Conservation (phyloP, 37 sponge, comb jelly and placozoan genomes). For the Aplysina aerophoba region DNA sequence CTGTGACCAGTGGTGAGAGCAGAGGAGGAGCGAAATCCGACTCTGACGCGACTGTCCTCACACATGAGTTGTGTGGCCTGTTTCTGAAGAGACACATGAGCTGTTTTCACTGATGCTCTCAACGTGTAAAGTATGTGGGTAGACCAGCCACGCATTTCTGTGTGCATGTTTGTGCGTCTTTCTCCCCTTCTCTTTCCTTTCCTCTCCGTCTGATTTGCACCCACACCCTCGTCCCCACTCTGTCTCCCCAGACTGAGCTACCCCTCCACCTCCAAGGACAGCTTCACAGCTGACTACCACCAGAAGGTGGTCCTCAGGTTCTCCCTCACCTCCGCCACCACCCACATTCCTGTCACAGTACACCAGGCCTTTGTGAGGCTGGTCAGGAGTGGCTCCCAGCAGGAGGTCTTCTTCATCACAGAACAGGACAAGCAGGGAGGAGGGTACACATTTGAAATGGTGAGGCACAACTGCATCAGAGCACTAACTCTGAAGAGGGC, state of each 20-base stretch:
- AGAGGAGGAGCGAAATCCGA: not conserved
- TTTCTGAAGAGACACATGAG: not conserved
- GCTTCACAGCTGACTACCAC: constrained; percentile 73
- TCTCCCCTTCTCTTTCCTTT: not conserved
- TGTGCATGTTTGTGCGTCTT: not conserved
- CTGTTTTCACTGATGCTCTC: constrained; percentile 4
- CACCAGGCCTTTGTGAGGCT: constrained; percentile 88
- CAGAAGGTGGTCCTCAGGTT: constrained; percentile 67
- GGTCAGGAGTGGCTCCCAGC: constrained; percentile 13
- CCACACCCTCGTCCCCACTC: no score
- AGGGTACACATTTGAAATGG: constrained; percentile 39
- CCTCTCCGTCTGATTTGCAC: not conserved
- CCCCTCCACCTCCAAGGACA: constrained; percentile 48
- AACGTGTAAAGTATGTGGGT: no score
- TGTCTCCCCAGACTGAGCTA: constrained; percentile 47
- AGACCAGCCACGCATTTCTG: constrained; percentile 1
- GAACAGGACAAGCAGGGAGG: constrained; percentile 42
- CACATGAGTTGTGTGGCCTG: no score
- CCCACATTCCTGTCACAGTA: constrained; percentile 26
- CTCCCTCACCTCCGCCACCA: constrained; percentile 39
- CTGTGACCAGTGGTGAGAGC: not conserved
- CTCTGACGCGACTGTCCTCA: not conserved
- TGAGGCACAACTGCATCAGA: constrained; percentile 4
- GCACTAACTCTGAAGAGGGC: no score
- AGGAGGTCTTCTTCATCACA: constrained; percentile 87